Evolutionary conservation across 1,140 invertebrate genomes (phyloP), one percentile per base, ranked within the genome.

Genomic region (Orchesella cincta): DNA sequence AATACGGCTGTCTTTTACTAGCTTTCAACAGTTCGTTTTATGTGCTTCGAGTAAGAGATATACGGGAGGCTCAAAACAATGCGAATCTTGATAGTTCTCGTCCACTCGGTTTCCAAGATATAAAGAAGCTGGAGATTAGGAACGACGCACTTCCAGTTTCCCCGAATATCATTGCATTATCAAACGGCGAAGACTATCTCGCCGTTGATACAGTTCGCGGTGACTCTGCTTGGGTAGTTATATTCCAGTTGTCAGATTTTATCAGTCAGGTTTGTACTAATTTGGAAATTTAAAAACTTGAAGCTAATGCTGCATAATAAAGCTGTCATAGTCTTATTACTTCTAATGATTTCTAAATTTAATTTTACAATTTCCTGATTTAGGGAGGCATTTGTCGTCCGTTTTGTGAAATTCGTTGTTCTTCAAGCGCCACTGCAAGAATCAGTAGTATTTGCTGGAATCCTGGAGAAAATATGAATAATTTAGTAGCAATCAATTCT

Each of bases 181-280:
- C 77, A 0, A 71, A 23, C 23, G 77, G 73, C 26, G 77, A 78
- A 71, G 77, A 78, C 14, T 78, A 31, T 39, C 31, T 78, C n/a
- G 73, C 73, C n/a, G 35, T 75, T 20, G 64, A 78, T 23, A 78
- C 77, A 16, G 20, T 33, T 36, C 23, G 33, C 34, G 67, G 74
- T 64, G 77, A 73, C 0, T 33, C 26, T 23, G 57, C 64, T 12
- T 78, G 64, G 28, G 77, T 78, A 5, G 2, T 75, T 16, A 28
- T 78, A 23, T 78, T 75, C 57, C 75, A 78, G 29, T 14, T 75
- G 5, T 14, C 20, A 16, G n/a, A 62, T 20, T 78, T 78, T 57
- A 3, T 78, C 20, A 23, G 8, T 52, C 51, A 77, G 29, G 76
- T 77, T 57, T 35, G 70, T 39, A n/a, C n/a, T n/a, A n/a, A n/a